Conservation (phyloP, 2,113 vertebrate species). For the Malurus elegans region DNA sequence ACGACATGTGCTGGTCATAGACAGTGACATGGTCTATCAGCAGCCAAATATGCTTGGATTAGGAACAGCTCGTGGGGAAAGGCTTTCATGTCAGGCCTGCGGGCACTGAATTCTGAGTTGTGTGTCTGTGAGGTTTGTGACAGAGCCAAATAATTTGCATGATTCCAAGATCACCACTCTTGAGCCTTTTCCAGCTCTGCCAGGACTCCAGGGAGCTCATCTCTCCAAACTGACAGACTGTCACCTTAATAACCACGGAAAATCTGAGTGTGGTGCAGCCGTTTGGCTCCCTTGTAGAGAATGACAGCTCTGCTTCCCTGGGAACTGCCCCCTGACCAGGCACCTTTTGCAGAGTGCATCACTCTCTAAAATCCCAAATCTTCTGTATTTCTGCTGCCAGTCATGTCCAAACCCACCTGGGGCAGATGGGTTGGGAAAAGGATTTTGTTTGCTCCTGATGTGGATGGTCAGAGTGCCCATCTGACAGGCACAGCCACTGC, state of each 20-base stretch:
- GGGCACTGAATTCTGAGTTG: neutral
- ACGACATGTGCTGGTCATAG: neutral
- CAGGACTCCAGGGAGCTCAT: neutral
- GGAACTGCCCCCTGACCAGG: neutral
- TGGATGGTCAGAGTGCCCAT: neutral
- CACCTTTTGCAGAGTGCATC: neutral
- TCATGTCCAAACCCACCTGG: neutral
- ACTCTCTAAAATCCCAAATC: neutral
- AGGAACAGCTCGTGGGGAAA: rapidly evolving
- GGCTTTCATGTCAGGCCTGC: neutral
- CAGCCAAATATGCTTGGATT: neutral
- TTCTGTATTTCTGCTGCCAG: neutral
- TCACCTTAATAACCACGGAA: neutral
- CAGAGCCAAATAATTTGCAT: neutral
- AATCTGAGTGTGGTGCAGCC: neutral
- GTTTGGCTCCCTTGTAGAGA: neutral
- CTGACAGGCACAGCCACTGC: neutral
- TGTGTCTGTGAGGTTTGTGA: neutral
- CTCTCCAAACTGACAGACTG: neutral
- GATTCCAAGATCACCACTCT: neutral
- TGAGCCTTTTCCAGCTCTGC: neutral
- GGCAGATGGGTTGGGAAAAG: neutral
- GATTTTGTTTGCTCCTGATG: neutral
- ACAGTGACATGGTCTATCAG: too few relatives aligned
- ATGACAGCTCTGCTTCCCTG: neutral